A percentile compares a stretch with the other conserved stretches of the same genome.
Conservation (phyloP, 2,797 vertebrate species). For the Myotis daubentonii region DNA sequence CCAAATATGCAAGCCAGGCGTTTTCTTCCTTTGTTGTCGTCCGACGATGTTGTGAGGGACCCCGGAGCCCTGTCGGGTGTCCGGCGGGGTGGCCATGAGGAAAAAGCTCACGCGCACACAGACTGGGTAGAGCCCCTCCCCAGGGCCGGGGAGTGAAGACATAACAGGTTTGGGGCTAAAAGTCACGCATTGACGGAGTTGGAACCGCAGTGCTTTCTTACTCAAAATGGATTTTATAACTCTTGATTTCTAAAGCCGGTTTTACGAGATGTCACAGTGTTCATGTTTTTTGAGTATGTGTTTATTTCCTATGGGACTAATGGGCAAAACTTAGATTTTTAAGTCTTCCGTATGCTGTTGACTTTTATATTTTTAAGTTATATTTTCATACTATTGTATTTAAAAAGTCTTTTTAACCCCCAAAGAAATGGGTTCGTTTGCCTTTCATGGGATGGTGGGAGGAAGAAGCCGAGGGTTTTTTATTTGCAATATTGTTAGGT, state of each 20-base stretch:
- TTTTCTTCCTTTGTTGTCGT: constrained; percentile 72
- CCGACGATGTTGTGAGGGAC: constrained; percentile 24
- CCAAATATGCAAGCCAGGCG: constrained; percentile 85
- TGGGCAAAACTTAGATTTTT: constrained; percentile 86
- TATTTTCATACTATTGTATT: constrained; percentile 90
- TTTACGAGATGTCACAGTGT: constrained; percentile 85
- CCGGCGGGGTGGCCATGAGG: neutral
- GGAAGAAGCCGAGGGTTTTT: constrained; percentile 69
- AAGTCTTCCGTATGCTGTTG: constrained; percentile 85
- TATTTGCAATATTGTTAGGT: constrained; percentile 52
- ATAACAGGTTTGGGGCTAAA: neutral
- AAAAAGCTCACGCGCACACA: neutral
- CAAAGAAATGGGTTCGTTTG: constrained; percentile 80
- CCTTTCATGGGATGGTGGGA: constrained; percentile 61
- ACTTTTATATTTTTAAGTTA: constrained; percentile 91
- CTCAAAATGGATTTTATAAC: constrained; percentile 85
- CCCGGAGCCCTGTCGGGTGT: constrained; percentile 3
- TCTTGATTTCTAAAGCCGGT: constrained; percentile 83
- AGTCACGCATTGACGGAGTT: constrained; percentile 73
- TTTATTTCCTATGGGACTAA: constrained; percentile 86
- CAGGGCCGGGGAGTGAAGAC: neutral
- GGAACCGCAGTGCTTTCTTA: constrained; percentile 83
- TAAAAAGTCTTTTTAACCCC: constrained; percentile 85
- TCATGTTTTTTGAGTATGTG: constrained; percentile 85
- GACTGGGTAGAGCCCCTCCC: neutral